Evolutionary conservation across 2,113 vertebrate genomes (phyloP).

Genomic region (Mormoops blainvillei): DNA sequence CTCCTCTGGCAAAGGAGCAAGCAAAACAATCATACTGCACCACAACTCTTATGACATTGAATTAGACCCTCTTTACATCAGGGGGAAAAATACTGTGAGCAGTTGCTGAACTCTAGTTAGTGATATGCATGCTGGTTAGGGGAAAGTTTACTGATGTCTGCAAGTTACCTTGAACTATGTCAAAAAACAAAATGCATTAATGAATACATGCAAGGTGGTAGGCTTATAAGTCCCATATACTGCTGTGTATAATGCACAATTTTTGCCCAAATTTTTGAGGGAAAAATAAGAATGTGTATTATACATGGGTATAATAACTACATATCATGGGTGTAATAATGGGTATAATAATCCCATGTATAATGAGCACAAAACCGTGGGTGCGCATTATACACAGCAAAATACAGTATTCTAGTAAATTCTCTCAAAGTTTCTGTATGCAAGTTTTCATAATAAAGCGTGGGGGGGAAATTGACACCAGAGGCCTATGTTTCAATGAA

Average conservation of each 20-base stretch:
- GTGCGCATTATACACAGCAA: too few species aligned
- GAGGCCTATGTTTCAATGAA: neutral
- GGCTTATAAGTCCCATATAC: too few species aligned
- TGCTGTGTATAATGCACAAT: too few species aligned
- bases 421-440: neutral
- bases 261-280: too few species aligned
- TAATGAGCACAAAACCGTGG: too few species aligned
- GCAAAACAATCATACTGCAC: neutral
- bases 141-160: neutral
- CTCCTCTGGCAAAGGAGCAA: neutral
- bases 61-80: neutral
- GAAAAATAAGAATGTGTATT: too few species aligned
- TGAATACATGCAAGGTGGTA: neutral
- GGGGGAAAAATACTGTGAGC: neutral
- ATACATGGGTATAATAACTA: too few species aligned
- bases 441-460: constrained; percentile 11
- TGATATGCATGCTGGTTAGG: neutral
- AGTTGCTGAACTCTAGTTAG: neutral
- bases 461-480: neutral
- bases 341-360: too few species aligned
- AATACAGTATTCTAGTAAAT: neutral
- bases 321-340: too few species aligned
- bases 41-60: neutral
- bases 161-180: neutral
- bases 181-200: neutral